These are phyloP conservation scores for Psittacula echo DNA, from an alignment of 2,797 vertebrate species.

Conservation along the genomic window DNA sequence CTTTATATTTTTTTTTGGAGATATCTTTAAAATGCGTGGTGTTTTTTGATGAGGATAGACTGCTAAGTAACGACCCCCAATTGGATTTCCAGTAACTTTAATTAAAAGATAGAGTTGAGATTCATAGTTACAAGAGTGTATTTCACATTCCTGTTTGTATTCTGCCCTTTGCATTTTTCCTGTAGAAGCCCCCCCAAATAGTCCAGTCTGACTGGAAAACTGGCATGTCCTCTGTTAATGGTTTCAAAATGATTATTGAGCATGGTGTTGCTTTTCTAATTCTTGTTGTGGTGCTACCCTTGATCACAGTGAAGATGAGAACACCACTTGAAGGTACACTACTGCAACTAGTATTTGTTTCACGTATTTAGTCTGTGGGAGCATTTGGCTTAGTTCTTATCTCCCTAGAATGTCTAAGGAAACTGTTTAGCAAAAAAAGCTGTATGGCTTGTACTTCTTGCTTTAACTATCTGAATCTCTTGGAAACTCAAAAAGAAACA, in stretches of 20 bases:
- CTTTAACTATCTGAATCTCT: neutral
- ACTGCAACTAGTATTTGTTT: neutral
- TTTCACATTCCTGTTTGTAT: neutral
- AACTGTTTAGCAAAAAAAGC: neutral
- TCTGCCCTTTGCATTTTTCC: neutral
- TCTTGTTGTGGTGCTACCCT: neutral
- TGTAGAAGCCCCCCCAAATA: accelerated
- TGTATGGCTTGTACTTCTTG: neutral
- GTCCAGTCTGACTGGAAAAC: neutral
- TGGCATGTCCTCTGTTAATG: neutral
- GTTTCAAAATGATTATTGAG: neutral
- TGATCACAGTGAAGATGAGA: neutral
- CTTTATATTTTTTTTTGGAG: neutral
- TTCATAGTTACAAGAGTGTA: neutral
- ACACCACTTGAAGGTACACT: neutral
- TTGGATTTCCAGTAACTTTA: neutral
- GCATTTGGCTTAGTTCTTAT: neutral
- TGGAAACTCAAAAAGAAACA: neutral
- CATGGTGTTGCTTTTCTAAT: neutral
- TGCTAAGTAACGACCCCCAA: neutral
- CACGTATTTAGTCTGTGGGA: neutral
- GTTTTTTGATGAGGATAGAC: neutral
- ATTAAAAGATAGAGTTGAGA: neutral
- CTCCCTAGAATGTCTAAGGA: neutral
- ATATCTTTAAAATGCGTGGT: neutral